phyloP scores from a whole-genome alignment of 2,888 invertebrate genomes.

The Alviniconcha strummeri region DNA sequence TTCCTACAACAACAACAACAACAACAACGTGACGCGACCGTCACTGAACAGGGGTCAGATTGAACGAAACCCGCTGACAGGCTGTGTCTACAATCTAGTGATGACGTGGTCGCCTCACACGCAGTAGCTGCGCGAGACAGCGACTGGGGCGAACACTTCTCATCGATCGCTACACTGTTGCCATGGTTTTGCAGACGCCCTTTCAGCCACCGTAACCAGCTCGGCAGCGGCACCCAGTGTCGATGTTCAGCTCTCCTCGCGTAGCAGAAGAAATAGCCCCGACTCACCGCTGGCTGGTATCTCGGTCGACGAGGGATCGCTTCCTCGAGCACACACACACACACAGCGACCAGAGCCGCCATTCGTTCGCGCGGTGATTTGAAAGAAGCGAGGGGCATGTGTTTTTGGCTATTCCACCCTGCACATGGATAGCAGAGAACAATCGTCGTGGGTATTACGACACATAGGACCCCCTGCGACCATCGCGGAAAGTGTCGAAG shows the following conservation, averaged over 20 bases:
- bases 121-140: neutral
- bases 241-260: no score
- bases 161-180: conserved; percentile 20
- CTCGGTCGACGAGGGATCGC: conserved; percentile 8
- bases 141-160: neutral
- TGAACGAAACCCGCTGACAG: no score
- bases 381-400: conserved; percentile 24
- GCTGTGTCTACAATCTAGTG: neutral
- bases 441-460: conserved; percentile 29
- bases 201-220: conserved; percentile 16
- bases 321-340: neutral
- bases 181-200: conserved; percentile 29
- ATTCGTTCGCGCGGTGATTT: conserved; percentile 21
- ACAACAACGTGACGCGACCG: no score
- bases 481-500: conserved; percentile 11
- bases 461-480: conserved; percentile 27
- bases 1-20: no score
- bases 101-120: conserved; percentile 7
- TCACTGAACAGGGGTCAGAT: no score
- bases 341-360: conserved; percentile 16
- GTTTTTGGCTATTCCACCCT: conserved; percentile 16
- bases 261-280: no score
- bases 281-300: neutral
- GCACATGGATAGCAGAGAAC: conserved; percentile 30
- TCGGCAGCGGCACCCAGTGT: neutral